phyloP scores from a whole-genome alignment of 2,888 invertebrate genomes.

The Ormyrus thymus region DNA sequence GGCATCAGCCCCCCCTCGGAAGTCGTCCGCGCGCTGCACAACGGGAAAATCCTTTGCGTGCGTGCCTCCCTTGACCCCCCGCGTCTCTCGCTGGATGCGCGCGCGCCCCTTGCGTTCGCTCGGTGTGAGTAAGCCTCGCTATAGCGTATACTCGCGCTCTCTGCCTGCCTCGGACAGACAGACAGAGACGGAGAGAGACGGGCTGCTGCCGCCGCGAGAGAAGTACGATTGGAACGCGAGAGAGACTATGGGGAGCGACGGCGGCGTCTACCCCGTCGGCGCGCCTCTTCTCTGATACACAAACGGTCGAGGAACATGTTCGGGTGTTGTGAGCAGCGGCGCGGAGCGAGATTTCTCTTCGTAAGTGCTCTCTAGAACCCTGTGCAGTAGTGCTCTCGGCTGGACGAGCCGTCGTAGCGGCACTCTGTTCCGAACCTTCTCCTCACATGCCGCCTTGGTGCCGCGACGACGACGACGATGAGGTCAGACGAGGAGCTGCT shows the following conservation, averaged over 20 bases:
- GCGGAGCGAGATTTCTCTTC: background rate
- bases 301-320: background rate
- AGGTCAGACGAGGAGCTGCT: too few relatives aligned
- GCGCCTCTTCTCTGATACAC: background rate
- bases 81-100: background rate
- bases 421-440: too few relatives aligned
- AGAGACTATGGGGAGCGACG: background rate
- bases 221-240: background rate
- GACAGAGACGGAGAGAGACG: constrained; percentile 10
- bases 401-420: too few relatives aligned
- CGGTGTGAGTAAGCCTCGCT: background rate
- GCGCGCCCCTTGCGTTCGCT: constrained; percentile 11
- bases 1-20: constrained; percentile 19
- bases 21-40: constrained; percentile 27
- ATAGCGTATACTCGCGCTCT: background rate
- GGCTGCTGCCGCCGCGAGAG: constrained; percentile 1
- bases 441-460: too few relatives aligned
- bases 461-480: too few relatives aligned
- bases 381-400: too few relatives aligned
- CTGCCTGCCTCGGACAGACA: background rate
- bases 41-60: constrained; percentile 7
- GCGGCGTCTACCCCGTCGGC: constrained; percentile 8
- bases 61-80: background rate
- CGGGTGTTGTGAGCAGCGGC: background rate
- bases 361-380: too few relatives aligned